Base-by-base conservation (phyloP, 2,797 vertebrate genomes). In the Ptychadena robeensis region DNA sequence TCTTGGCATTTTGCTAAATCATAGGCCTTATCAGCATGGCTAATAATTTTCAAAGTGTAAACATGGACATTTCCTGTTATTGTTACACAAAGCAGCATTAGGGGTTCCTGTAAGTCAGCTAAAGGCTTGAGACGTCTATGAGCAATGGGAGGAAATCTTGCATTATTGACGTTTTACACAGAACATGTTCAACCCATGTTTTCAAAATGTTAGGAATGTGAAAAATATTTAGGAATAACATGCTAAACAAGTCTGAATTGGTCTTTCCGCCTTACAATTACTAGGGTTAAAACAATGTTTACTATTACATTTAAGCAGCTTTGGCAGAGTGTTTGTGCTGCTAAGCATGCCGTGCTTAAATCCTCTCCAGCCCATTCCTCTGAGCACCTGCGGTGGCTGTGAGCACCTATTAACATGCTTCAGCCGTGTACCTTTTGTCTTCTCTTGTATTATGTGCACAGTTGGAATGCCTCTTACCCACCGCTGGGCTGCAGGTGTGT, bases 231-330 rank as follows among this genome's bases (percentile, higher is more conserved):
- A 70, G 59, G 71, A 76, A 75, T 80, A 80, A 69, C 44, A 38
- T 81, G 44, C 83, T 73, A 65, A 76, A 75, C 83, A 85, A 70
- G 83, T 85, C 83, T 81, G 83, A 85, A 85, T 85, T 69, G 65
- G 83, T 76, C 61, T 64, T 61, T 57, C 40, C 34, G 66, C 61
- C 63, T 82, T 57, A 79, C 78, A 81, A 76, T 85, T 70, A 79
- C 83, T 44, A 57, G 57, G 65, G 63, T 69, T 80, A 74, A 83
- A 80, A 28, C 77, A 61, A 40, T 84, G 82, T 84, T 84, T 84
- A 80, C 64, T 40, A 84, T 80, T 80, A 74, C 61, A 74, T 61
- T 80, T 79, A 63, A 48, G 68, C 31, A 67, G 76, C 70, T 74
- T 48, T 84, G 76, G 76, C 48, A 80, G 31, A 25, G 2, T 25